A percentile compares a stretch with the other conserved stretches of the same genome.
phyloP scores from a whole-genome alignment of 1,140 invertebrate species.

The Contarinia nasturtii region DNA sequence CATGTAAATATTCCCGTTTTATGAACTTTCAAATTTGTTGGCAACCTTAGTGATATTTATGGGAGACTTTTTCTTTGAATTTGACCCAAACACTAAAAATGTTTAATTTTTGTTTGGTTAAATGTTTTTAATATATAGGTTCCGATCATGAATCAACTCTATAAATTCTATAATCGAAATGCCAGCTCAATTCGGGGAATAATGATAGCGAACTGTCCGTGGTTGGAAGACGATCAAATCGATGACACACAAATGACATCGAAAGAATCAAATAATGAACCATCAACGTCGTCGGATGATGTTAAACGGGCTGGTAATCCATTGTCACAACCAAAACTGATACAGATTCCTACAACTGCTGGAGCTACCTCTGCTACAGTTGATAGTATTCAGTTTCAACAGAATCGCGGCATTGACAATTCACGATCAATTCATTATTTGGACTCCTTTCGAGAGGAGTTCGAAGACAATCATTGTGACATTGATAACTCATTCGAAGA shows the following conservation, averaged over 20 bases:
- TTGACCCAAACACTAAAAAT: too few species aligned
- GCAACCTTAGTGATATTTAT: too few species aligned
- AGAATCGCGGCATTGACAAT: background rate
- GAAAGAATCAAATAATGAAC: background rate
- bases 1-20: too few species aligned
- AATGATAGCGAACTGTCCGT: conserved; percentile 24
- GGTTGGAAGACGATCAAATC: conserved; percentile 10
- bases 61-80: too few species aligned
- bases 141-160: conserved; percentile 60
- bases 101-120: too few species aligned
- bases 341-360: background rate
- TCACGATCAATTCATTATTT: conserved; percentile 4
- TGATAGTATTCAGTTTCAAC: too few species aligned
- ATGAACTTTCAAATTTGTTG: too few species aligned
- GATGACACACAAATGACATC: background rate
- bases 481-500: background rate
- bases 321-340: background rate
- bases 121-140: too few species aligned
- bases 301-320: background rate
- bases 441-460: conserved; percentile 3
- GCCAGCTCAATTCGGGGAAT: conserved; percentile 40
- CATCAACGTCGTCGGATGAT: background rate
- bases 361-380: background rate
- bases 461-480: background rate
- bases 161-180: conserved; percentile 65